Conservation (phyloP, 2,888 invertebrate genomes). For the Caenorhabditis virilis region DNA sequence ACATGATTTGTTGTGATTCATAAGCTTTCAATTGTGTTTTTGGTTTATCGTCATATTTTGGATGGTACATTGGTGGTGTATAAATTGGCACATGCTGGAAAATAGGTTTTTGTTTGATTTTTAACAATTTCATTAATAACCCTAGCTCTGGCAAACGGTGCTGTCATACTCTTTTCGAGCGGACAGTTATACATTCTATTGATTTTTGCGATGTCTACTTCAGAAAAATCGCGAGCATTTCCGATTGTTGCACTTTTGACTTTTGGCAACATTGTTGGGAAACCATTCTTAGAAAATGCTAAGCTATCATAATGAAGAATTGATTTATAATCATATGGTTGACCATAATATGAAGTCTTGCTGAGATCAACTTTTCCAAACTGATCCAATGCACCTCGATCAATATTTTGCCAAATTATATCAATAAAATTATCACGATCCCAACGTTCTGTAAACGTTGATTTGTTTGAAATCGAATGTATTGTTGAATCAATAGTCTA, state of each 20-base stretch:
- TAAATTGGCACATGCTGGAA: slow-evolving; percentile 47
- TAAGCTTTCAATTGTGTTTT: slow-evolving; percentile 37
- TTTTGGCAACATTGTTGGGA: slow-evolving; percentile 68
- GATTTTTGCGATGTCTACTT: slow-evolving; percentile 67
- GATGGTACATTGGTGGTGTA: slow-evolving; percentile 28
- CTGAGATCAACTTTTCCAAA: slow-evolving; percentile 68
- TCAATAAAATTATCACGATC: slow-evolving; percentile 68
- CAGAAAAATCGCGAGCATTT: slow-evolving; percentile 66
- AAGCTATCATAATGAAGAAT: slow-evolving; percentile 69
- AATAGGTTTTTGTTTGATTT: background rate
- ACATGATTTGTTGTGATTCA: slow-evolving; percentile 23
- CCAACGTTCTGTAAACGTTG: slow-evolving; percentile 59
- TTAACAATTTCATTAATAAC: slow-evolving; percentile 8
- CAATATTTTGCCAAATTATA: slow-evolving; percentile 69
- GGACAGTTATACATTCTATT: slow-evolving; percentile 69
- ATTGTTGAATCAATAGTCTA: background rate
- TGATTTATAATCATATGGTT: slow-evolving; percentile 68
- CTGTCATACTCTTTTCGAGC: slow-evolving; percentile 39
- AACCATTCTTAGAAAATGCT: slow-evolving; percentile 68
- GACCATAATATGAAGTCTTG: slow-evolving; percentile 68
- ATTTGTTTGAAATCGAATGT: slow-evolving; percentile 1
- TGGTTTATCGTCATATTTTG: slow-evolving; percentile 48
- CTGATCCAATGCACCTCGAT: slow-evolving; percentile 68
- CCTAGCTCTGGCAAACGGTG: slow-evolving; percentile 53
- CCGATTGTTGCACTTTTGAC: slow-evolving; percentile 59